Evolutionary conservation across 2,888 invertebrate genomes (phyloP), one percentile per base, ranked within the genome.

Genomic region (Ochropleura plecta): DNA sequence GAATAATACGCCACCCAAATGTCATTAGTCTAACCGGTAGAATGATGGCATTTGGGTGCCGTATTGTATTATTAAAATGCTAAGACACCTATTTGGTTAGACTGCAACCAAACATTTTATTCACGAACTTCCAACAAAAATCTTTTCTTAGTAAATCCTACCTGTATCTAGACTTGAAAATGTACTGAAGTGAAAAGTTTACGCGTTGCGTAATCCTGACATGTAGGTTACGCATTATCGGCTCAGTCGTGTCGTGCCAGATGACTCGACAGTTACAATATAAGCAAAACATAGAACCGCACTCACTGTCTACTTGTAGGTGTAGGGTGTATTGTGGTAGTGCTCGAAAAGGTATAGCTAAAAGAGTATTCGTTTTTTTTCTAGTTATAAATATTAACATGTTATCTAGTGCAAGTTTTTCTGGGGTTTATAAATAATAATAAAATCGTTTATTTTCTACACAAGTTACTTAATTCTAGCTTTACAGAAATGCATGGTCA

Each of bases 211-310:
- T 88, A 88, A 86, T 83, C 78, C 76, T 73, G 76, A 70, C 79
- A 86, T 82, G 86, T 86, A 88, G 83, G 87, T 86, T 85, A 88
- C 81, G 87, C 83, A 88, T 90, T 88, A 89, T 89, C 89, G 87
- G 84, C 82, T 81, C 81, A 79, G 84, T 70, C 80, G 79, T 88
- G 88, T 90, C 88, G 77, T 82, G 69, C 83, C 85, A 89, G 86
- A 91, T 91, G 91, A 90, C 90, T 89, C 87, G 86, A 86, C 90
- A 87, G 83, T 87, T 88, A 90, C 87, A 89, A 86, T 86, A 90
- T 88, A 90, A 89, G 88, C 90, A 89, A 85, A 90, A 92, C 92
- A 92, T 83, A 89, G 90, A 91, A 93, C 88, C 89, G 91, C 92
- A 91, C 92, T 92, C 90, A 91, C 88, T 85, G 81, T 86, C 88